Evolutionary conservation across 2,888 invertebrate genomes (phyloP), one percentile per base, ranked within the genome.

Genomic region (Heliconius aoede): DNA sequence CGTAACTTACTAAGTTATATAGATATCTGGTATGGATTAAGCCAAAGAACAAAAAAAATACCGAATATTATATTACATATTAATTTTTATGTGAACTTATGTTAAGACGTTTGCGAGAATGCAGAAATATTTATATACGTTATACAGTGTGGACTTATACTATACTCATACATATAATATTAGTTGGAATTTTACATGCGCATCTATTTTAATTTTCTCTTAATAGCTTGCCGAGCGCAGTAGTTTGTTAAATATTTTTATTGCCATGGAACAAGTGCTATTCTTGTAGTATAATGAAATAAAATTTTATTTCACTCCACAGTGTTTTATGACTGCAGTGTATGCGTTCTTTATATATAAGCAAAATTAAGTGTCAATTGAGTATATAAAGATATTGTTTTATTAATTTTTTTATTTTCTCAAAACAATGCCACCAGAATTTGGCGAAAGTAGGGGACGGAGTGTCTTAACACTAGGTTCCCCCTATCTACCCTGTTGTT

Each of bases 211-310:
- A 69, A 69, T 32, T 69, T 55, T 55, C 69, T 69, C 69, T 46
- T 68, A 55, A 69, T 24, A 69, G 55, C 55, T 69, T 51, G 30
- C 13, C n/a, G 51, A 55, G 51, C 26, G 32, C 30, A 55, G 55
- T 30, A 69, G 69, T 69, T 69, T 69, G 69, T 69, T 69, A 55
- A 69, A 69, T 55, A 51, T 69, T 69, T 69, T 69, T 55, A 55
- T 69, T 55, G 69, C 69, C 51, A 24, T 15, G 69, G 55, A 69
- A 32, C 55, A 55, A 55, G 51, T 15, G 55, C 55, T 69, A 69
- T 69, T 55, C 55, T 69, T 68, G 68, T 69, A 69, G 51, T 55
- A 32, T 55, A 76, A 72, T 76, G 61, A 64, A 76, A 72, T 76
- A 46, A 62, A 40, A 36, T 30, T 65, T 65, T 65, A 62, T 62